Evolutionary conservation across 2,113 vertebrate genomes (phyloP), one percentile per base, ranked within the genome.

Genomic region (Chelonoidis abingdonii): DNA sequence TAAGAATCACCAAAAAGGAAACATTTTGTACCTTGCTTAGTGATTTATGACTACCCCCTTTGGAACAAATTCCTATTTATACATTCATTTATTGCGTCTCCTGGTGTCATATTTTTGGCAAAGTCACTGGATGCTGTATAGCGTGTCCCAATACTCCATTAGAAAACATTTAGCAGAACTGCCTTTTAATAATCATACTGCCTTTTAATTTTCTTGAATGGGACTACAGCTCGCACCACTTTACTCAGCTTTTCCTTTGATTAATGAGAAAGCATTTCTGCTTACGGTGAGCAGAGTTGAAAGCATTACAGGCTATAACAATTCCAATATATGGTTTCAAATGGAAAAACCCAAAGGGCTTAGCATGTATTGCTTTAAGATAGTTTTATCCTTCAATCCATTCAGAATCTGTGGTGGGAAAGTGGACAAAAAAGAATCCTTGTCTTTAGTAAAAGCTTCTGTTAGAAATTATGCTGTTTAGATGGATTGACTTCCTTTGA

Each of bases 31-130:
- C 83, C 88, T 98, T 80, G 80, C 85, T 94, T 95, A 2, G 76
- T 98, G 98, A 98, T 98, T 98, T 98, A 98, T 98, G 97, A 98
- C 97, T 96, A 92, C 52, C 90, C 31, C 86, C 95, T 98, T 97
- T 97, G 96, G 98, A 98, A 97, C 96, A 97, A 54, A 98, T 97
- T 97, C 92, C 97, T 98, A 98, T 98, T 98, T 98, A 97, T 97
- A 96, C 97, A 95, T 98, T 97, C 97, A 98, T 98, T 98, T 97
- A 97, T 97, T 27, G 47, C 98, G 92, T 98, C 89, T 95, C 94
- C 95, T 54, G 86, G 84, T 98, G 98, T 98, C 97, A 94, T 93
- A 97, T 98, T 97, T 98, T 98, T 98, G 98, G 98, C 98, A 98
- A 91, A 97, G 83, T 96, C 94, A 94, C 84, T 2, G 56, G 95